Evolutionary conservation across 2,113 vertebrate species (phyloP).

Genomic region (Pteruthius melanotis): DNA sequence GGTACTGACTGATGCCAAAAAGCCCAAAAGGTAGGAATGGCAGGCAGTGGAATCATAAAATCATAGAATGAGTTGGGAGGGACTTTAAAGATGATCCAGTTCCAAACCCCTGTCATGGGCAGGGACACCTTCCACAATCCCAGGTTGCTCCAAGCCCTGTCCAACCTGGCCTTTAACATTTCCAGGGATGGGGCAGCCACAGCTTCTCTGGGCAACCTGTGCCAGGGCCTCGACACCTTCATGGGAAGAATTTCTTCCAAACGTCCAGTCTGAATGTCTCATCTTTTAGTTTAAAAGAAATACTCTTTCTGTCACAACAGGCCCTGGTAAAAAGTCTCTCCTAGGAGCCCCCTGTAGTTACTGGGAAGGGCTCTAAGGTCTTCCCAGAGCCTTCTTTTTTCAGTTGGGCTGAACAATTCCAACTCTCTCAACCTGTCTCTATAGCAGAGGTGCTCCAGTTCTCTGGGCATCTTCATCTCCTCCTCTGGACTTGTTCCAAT

Average conservation of each 20-base stretch:
- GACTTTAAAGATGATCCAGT: background rate
- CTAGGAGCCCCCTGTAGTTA: background rate
- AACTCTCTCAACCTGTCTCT: background rate
- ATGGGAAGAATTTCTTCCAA: background rate
- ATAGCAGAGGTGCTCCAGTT: background rate
- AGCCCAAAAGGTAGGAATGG: background rate
- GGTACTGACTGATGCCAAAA: background rate
- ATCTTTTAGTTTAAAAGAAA: background rate
- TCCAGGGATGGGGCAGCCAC: background rate
- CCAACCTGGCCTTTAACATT: background rate
- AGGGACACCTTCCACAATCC: background rate
- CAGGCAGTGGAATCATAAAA: background rate
- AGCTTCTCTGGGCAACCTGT: background rate
- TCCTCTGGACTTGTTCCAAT: accelerated
- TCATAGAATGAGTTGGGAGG: background rate
- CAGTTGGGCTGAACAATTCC: background rate
- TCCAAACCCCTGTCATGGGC: background rate
- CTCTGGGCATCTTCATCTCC: background rate
- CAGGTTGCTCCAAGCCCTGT: accelerated
- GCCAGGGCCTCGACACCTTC: background rate
- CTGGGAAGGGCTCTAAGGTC: background rate
- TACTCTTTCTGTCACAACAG: background rate
- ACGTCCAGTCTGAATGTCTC: background rate
- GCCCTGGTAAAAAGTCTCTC: background rate
- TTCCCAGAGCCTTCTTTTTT: background rate